Percentiles rank a stretch among this genome's conserved stretches.
These are phyloP conservation scores for Pangasius macronema DNA, from an alignment of 2,797 vertebrate genomes.

Conservation along the genomic window DNA sequence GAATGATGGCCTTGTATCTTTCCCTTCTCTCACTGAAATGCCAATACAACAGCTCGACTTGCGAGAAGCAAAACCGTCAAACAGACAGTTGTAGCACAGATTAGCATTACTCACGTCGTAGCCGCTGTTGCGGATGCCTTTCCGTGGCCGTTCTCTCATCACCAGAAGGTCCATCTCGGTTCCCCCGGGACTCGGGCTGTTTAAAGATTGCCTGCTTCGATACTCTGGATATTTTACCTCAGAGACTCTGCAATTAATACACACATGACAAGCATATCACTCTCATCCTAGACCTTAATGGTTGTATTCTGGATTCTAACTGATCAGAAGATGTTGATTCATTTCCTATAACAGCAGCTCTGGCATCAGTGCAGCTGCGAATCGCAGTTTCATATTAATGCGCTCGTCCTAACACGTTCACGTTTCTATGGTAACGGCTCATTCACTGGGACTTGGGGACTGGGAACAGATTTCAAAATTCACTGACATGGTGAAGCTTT, in stretches of 20 bases:
- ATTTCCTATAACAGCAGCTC: neutral
- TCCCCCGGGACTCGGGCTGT: constrained; percentile 94
- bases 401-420: too few relatives aligned
- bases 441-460: too few relatives aligned
- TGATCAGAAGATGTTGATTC: neutral
- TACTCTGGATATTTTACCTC: constrained; percentile 85
- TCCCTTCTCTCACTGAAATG: neutral
- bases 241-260: constrained; percentile 79
- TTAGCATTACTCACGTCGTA: constrained; percentile 88
- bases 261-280: neutral
- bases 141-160: constrained; percentile 90
- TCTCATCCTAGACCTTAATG: neutral
- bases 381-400: too few relatives aligned
- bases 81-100: too few relatives aligned
- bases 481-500: too few relatives aligned
- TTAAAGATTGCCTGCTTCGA: constrained; percentile 95
- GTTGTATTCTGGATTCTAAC: neutral
- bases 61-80: neutral
- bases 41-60: neutral
- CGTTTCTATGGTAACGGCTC: too few relatives aligned
- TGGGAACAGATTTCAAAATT: too few relatives aligned
- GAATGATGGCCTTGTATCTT: neutral
- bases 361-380: too few relatives aligned
- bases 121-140: constrained; percentile 95
- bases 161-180: constrained; percentile 99